Evolutionary conservation across 2,113 vertebrate genomes (phyloP).

Genomic region (Oxyura jamaicensis): DNA sequence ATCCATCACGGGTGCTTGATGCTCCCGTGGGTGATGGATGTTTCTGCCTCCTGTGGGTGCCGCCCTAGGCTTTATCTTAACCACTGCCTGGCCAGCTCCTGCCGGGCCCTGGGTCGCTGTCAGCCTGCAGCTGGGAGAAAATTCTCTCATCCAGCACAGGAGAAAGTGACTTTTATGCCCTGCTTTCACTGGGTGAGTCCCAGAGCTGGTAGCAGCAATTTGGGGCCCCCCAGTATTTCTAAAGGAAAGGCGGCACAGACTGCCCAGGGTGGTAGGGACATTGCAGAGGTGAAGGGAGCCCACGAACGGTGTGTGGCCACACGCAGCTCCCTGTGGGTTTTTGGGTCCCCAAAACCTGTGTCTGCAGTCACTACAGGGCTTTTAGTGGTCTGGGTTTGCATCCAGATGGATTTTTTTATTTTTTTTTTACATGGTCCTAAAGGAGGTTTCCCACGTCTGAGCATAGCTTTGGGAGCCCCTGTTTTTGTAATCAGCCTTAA

Average conservation of each 20-base stretch:
- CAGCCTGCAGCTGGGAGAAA: neutral
- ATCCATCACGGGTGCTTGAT: accelerated
- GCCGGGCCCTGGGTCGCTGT: neutral
- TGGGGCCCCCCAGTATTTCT: neutral
- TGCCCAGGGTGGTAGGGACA: too few species aligned
- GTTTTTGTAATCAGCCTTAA: neutral
- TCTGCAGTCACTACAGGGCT: neutral
- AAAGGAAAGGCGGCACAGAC: neutral
- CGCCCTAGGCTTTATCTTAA: neutral
- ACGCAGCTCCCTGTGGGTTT: too few species aligned
- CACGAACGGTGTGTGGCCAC: too few species aligned
- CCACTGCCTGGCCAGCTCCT: too few species aligned
- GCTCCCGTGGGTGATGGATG: neutral
- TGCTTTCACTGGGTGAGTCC: neutral
- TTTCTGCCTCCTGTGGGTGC: neutral
- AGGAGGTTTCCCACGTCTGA: neutral
- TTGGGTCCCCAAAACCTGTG: too few species aligned
- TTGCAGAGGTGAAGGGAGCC: too few species aligned
- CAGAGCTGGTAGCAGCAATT: accelerated
- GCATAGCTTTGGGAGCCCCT: neutral
- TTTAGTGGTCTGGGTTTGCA: accelerated
- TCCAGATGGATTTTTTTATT: neutral
- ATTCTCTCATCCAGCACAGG: neutral
- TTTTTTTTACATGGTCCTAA: neutral
- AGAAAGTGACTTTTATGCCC: neutral